These are phyloP conservation scores for Cyanoliseus patagonus DNA, from an alignment of 2,113 vertebrate genomes.

Conservation along the genomic window DNA sequence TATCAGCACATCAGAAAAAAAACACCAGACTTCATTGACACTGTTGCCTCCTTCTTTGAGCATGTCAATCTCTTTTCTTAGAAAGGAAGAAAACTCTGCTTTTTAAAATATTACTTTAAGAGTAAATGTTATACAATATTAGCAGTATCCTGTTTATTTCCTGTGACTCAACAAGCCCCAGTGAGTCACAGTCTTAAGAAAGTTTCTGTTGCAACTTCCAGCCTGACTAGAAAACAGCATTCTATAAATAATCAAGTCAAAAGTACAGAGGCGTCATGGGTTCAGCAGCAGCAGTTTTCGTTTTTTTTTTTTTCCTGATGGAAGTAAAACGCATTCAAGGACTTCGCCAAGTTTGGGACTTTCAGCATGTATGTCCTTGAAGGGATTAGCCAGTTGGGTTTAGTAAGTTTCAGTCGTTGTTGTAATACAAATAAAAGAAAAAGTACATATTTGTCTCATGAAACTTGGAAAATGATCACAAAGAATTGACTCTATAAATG, in stretches of 20 bases:
- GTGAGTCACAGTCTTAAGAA: slow-evolving; percentile 8
- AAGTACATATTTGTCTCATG: neutral
- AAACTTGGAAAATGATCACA: neutral
- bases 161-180: neutral
- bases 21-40: fast-evolving
- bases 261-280: neutral
- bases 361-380: neutral
- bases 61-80: neutral
- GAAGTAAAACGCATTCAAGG: neutral
- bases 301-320: neutral
- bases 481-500: neutral
- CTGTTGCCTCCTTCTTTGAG: neutral
- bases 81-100: neutral
- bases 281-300: too few species aligned
- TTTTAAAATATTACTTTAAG: neutral
- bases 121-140: neutral
- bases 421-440: neutral
- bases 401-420: neutral
- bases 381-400: neutral
- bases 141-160: slow-evolving; percentile 27
- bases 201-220: slow-evolving; percentile 3
- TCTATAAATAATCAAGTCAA: slow-evolving; percentile 5
- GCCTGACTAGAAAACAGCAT: neutral
- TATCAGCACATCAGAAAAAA: neutral
- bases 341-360: neutral